Base-by-base conservation (phyloP, 2,888 invertebrate species). In the Nasonia oneida region DNA sequence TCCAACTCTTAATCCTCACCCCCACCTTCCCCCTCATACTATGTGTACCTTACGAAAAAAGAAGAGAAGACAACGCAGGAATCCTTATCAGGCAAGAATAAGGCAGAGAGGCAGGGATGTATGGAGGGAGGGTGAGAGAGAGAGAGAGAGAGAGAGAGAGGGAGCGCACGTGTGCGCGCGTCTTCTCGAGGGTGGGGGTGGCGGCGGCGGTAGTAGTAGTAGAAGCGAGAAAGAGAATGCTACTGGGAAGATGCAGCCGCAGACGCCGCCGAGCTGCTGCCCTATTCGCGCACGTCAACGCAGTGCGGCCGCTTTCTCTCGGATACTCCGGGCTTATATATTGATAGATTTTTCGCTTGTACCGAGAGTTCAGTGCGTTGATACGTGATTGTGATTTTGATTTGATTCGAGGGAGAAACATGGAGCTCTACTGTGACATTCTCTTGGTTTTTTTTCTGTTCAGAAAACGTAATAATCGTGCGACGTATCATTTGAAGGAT, bases 141-240 rank as follows among this genome's bases (percentile, higher is more conserved):
- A 37, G 37, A 37, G 4, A 37, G 37, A 2, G n/a, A 71, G 8
- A 23, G 1, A 47, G 23, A 6, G 39, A 64, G 70, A 70, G 42
- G 57, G 33, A 29, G 14, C 29, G 67, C 79, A 75, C 80, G 80
- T 75, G 80, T 80, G 84, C 84, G 84, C 80, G 83, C 83, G 77
- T 77, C 82, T 82, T 76, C 18, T 14, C 23, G 10, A 33, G 14
- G 39, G 18, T 33, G 53, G 53, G 33, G 53, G 50, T 29, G 75
- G 8, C 29, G n/a, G 18, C 15, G 18, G 42, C 18, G 29, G 39
- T 8, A 23, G 53, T 5, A 50, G 53, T 10, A 18, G 71, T 5
- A 50, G 53, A 1, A 18, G 39, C 70, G 10, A 47, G 33, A 71
- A 3, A 53, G 50, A 14, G 23, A 70, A n/a, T 61, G 61, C 76